These are phyloP conservation scores for Pseudanteris insignis DNA, from an alignment of 2,888 invertebrate genomes.

Conservation along the genomic window DNA sequence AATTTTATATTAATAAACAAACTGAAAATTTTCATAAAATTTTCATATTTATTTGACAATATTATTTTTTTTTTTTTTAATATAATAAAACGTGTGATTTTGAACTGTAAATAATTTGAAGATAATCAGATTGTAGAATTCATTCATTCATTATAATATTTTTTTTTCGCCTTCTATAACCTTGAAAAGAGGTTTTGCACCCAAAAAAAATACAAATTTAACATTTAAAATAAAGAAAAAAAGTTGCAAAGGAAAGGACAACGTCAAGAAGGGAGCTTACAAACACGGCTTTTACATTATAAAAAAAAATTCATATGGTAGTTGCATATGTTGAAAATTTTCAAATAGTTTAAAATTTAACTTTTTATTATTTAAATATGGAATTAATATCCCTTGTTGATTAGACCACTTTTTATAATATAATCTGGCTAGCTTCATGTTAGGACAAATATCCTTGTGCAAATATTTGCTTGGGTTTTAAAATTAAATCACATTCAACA, in stretches of 20 bases:
- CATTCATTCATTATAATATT: not conserved
- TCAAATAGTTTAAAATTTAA: no score
- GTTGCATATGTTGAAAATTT: no score
- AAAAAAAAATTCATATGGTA: no score
- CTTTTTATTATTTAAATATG: no score
- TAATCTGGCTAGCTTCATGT: no score
- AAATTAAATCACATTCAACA: no score
- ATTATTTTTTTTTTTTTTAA: not conserved
- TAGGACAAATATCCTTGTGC: no score
- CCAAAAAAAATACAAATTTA: slow-evolving; percentile 75
- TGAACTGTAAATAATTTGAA: not conserved
- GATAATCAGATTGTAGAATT: not conserved
- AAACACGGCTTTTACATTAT: slow-evolving; percentile 74
- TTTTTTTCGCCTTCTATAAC: slow-evolving; percentile 68
- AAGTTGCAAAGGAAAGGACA: slow-evolving; percentile 74
- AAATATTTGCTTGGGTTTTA: no score
- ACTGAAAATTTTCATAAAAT: no score
- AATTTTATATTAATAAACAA: no score
- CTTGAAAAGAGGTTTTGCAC: slow-evolving; percentile 77
- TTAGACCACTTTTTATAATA: no score
- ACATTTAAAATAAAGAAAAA: slow-evolving; percentile 69
- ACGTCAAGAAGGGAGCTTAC: slow-evolving; percentile 75
- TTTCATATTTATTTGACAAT: not conserved
- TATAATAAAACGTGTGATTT: not conserved
- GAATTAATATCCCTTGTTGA: no score